These are phyloP conservation scores for Rhinatrema bivittatum DNA, from an alignment of 2,797 vertebrate species.

Conservation along the genomic window DNA sequence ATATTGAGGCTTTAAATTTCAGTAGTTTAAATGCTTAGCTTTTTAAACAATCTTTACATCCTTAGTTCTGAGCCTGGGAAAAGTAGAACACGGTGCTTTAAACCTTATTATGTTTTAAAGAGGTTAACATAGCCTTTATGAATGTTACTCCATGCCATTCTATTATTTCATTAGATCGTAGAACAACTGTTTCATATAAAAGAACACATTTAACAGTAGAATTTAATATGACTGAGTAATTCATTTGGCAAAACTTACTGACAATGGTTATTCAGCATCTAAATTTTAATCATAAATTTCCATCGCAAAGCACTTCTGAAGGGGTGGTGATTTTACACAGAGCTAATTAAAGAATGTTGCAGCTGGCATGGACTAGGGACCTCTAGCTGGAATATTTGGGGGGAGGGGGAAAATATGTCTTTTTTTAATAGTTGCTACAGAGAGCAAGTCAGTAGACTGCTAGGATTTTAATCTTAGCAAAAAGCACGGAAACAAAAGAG, in stretches of 20 bases:
- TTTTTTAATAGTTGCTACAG: too few relatives aligned
- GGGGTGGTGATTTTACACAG: slow-evolving; percentile 33
- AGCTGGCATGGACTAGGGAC: neutral
- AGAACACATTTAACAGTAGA: slow-evolving; percentile 31
- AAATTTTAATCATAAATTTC: slow-evolving; percentile 51
- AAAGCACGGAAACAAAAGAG: too few relatives aligned
- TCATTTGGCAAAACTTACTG: slow-evolving; percentile 35
- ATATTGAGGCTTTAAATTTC: too few relatives aligned
- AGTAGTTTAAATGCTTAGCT: too few relatives aligned
- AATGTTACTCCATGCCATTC: slow-evolving; percentile 17
- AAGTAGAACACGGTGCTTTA: too few relatives aligned
- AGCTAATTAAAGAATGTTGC: slow-evolving; percentile 22
- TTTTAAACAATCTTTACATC: too few relatives aligned
- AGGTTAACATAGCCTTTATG: slow-evolving; percentile 11
- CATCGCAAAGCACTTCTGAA: slow-evolving; percentile 28
- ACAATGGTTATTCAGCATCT: slow-evolving; percentile 41
- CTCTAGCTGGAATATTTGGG: too few relatives aligned
- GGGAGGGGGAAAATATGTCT: too few relatives aligned
- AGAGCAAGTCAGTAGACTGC: too few relatives aligned
- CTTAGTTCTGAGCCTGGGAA: too few relatives aligned
- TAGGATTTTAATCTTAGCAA: too few relatives aligned
- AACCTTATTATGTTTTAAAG: too few relatives aligned
- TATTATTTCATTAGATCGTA: slow-evolving; percentile 25
- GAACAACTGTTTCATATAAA: slow-evolving; percentile 20
- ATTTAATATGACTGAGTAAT: slow-evolving; percentile 38